Evolutionary conservation across 1,140 invertebrate species (phyloP).

Genomic region (Saxidomus purpurata): DNA sequence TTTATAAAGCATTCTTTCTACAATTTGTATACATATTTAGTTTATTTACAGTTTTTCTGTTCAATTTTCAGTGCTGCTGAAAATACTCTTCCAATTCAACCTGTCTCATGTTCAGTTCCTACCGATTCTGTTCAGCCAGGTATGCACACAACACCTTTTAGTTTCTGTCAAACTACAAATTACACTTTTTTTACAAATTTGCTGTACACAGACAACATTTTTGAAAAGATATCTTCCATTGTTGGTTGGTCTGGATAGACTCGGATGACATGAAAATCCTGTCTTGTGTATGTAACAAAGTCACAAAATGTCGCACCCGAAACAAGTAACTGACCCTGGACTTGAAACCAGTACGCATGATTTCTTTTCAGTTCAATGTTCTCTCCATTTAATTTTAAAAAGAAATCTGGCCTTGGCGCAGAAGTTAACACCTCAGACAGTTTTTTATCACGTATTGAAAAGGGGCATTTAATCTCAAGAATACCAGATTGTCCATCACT

Average conservation of each 20-base stretch:
- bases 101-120: not conserved
- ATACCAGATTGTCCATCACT: conserved; percentile 15
- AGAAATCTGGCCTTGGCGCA: not conserved
- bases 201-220: not conserved
- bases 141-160: not conserved
- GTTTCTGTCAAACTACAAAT: not conserved
- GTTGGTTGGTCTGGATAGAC: not conserved
- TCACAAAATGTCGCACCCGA: conserved; percentile 49
- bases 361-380: conserved; percentile 9
- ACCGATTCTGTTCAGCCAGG: not conserved
- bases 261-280: not conserved
- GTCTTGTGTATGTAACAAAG: conserved; percentile 44
- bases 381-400: not conserved
- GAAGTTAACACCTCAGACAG: too few relatives aligned
- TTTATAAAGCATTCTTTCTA: too few relatives aligned
- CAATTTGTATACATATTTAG: too few relatives aligned
- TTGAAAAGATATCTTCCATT: conserved; percentile 19
- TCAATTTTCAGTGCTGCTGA: too few relatives aligned
- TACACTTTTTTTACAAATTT: not conserved
- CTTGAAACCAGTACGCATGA: conserved; percentile 43
- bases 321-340: conserved; percentile 36
- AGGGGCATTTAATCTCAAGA: conserved; percentile 49
- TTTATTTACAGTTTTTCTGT: too few relatives aligned
- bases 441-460: conserved; percentile 7
- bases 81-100: too few relatives aligned